Evolutionary conservation across 2,888 invertebrate genomes (phyloP).

Genomic region (Melinopterus prodromus): DNA sequence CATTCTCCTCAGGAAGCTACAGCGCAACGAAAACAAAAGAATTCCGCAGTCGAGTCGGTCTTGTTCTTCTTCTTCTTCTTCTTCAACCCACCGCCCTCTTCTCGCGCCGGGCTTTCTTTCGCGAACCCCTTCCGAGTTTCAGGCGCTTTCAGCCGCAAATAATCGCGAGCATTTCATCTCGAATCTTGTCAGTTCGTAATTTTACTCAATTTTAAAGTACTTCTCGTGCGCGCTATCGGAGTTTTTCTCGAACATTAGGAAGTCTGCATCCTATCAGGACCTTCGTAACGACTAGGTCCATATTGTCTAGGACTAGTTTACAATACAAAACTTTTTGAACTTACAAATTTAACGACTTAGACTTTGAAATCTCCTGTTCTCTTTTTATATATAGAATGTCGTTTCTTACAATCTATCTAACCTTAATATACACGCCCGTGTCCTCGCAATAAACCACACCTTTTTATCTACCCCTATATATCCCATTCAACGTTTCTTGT

Average conservation of each 20-base stretch:
- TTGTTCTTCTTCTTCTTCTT: not conserved
- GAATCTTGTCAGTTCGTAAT: not conserved
- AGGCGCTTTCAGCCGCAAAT: not conserved
- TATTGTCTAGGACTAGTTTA: no score
- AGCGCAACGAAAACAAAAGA: not conserved
- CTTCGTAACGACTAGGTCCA: no score
- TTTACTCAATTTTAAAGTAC: slow-evolving; percentile 4
- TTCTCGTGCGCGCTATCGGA: not conserved
- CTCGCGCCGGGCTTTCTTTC: not conserved
- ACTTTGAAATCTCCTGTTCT: no score
- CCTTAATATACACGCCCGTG: no score
- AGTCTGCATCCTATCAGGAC: no score
- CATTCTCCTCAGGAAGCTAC: not conserved
- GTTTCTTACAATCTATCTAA: no score
- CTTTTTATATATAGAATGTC: no score
- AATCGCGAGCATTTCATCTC: not conserved
- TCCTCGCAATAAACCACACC: not conserved
- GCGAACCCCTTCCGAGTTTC: not conserved
- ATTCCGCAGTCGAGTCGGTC: not conserved
- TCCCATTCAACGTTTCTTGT: not conserved
- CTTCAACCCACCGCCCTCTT: not conserved
- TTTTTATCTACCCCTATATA: not conserved
- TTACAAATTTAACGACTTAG: no score
- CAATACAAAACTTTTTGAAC: no score
- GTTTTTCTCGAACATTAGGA: no score